A percentile compares a stretch with the other conserved stretches of the same genome.
Conservation (phyloP, 2,797 vertebrate genomes). For the Alcedo atthis region DNA sequence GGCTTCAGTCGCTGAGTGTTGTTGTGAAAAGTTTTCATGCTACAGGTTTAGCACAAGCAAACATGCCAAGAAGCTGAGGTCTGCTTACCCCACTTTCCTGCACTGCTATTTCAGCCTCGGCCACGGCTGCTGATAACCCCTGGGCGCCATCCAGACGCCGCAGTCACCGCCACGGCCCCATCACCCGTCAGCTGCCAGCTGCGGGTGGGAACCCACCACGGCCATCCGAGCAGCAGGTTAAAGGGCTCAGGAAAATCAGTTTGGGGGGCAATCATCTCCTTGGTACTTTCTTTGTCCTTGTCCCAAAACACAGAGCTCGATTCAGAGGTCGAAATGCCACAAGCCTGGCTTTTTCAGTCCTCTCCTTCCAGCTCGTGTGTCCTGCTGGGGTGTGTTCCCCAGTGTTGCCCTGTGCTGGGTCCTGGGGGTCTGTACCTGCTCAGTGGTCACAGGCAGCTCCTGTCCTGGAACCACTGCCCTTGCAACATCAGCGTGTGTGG, state of each 20-base stretch:
- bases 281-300: too few relatives aligned
- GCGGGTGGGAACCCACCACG: accelerated
- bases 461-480: not conserved
- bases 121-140: constrained; percentile 48
- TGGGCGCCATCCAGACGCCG: not conserved
- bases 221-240: not conserved
- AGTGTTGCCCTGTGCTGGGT: not conserved
- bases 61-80: constrained; percentile 41
- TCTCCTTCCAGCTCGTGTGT: not conserved
- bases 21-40: constrained; percentile 59
- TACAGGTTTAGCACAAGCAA: constrained; percentile 60
- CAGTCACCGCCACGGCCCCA: not conserved
- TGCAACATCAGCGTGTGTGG: accelerated
- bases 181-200: not conserved
- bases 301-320: not conserved
- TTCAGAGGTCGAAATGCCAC: accelerated
- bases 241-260: not conserved
- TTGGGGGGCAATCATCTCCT: not conserved
- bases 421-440: not conserved
- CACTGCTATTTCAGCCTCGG: not conserved
- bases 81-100: not conserved
- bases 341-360: not conserved
- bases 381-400: not conserved
- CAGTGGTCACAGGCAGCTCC: not conserved
- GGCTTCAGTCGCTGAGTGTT: constrained; percentile 55